phyloP scores from a whole-genome alignment of 2,888 invertebrate species.

The Ormyrus thymus region DNA sequence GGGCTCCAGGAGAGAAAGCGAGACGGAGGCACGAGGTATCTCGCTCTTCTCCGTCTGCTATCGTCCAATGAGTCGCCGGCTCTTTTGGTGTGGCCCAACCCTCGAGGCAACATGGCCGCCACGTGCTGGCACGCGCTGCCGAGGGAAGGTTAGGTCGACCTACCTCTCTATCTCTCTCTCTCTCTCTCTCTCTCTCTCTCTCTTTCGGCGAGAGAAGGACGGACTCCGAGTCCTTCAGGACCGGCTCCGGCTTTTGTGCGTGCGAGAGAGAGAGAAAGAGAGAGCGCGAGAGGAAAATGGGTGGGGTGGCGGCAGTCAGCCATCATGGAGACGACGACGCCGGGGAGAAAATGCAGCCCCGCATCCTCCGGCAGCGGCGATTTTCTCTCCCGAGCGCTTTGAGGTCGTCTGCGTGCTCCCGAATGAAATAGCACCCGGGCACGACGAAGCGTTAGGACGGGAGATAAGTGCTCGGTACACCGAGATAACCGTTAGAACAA shows the following conservation, averaged over 20 bases:
- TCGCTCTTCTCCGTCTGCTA: conserved; percentile 32
- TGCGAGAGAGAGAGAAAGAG: too few species aligned
- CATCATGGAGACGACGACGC: conserved; percentile 41
- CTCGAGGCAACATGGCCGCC: conserved; percentile 73
- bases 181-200: conserved; percentile 41
- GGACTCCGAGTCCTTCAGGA: conserved; percentile 63
- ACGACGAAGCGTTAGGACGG: background rate
- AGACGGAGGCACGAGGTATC: conserved; percentile 13
- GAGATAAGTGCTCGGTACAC: conserved; percentile 43
- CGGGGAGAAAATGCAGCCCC: conserved; percentile 24
- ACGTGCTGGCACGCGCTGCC: conserved; percentile 56
- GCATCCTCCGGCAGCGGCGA: conserved; percentile 7
- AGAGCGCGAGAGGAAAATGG: conserved; percentile 38
- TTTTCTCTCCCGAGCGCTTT: conserved; percentile 7
- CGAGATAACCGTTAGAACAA: conserved; percentile 50
- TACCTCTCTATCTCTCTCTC: conserved; percentile 19
- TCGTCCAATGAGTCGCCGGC: conserved; percentile 71
- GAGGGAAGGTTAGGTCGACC: conserved; percentile 56
- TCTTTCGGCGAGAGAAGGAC: conserved; percentile 13
- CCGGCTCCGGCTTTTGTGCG: conserved; percentile 58
- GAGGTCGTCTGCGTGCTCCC: background rate
- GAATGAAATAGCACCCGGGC: conserved; percentile 23
- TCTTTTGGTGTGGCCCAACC: conserved; percentile 72
- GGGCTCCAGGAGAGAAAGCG: background rate
- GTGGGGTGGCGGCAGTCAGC: conserved; percentile 52